Evolutionary conservation across 53 echinoderm and acorn worm genomes (phyloP).

Genomic region (Luidia sarsii): DNA sequence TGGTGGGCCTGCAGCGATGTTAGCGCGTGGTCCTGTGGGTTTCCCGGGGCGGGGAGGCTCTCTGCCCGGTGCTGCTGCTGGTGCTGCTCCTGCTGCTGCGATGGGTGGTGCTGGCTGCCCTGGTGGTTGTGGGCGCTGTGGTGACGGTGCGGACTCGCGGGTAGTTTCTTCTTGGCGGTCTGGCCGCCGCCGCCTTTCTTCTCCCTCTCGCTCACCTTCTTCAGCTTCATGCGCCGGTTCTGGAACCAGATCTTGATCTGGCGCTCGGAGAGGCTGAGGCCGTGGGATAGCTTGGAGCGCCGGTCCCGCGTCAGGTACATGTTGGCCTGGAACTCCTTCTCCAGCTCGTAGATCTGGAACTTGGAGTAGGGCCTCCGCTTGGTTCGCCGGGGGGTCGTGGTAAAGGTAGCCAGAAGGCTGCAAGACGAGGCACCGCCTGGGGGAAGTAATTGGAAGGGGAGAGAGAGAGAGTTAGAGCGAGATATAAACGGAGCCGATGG

Average conservation of each 20-base stretch:
- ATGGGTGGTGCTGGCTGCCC: background rate
- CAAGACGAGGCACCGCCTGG: conserved; percentile 87
- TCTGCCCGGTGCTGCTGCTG: conserved; percentile 10
- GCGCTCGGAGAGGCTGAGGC: conserved; percentile 85
- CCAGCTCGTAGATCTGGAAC: conserved; percentile 93
- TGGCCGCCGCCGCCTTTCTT: conserved; percentile 38
- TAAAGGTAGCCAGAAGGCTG: conserved; percentile 90
- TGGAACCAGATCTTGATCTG: conserved; percentile 99
- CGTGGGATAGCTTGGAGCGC: conserved; percentile 80
- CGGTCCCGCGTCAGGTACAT: conserved; percentile 96
- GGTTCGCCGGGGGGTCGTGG: conserved; percentile 91
- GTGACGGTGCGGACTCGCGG: background rate
- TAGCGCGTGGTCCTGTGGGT: background rate
- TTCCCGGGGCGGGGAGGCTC: background rate
- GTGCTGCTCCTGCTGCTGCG: conserved; percentile 40
- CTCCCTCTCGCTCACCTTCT: conserved; percentile 89
- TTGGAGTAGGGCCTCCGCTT: conserved; percentile 98
- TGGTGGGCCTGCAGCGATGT: background rate
- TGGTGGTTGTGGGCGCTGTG: background rate
- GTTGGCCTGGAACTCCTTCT: conserved; percentile 93
- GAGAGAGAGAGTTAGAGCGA: too few relatives aligned
- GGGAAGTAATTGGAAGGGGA: too few relatives aligned
- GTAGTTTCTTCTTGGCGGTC: conserved; percentile 15
- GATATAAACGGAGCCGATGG: too few relatives aligned
- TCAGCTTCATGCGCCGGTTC: conserved; percentile 96